Percentiles rank a stretch among this genome's conserved stretches.
phyloP scores from a whole-genome alignment of 2,113 vertebrate genomes.

The Panurus biarmicus region DNA sequence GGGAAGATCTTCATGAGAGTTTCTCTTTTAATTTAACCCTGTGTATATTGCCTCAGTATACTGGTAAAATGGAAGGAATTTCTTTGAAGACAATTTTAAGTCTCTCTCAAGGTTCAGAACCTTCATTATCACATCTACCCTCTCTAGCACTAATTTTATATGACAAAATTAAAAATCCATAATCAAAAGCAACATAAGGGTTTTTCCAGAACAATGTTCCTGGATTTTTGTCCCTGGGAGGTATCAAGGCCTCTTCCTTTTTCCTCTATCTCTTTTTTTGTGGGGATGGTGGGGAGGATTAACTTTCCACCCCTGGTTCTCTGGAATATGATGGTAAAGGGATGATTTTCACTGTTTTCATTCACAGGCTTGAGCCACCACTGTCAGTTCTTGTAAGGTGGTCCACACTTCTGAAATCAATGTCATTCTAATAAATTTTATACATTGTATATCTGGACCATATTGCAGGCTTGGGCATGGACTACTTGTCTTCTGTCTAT shows the following conservation, averaged over 20 bases:
- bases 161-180: not conserved
- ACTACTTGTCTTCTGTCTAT: not conserved
- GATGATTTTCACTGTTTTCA: not conserved
- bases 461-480: not conserved
- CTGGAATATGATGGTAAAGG: not conserved
- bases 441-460: not conserved
- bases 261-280: not conserved
- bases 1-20: not conserved
- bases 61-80: not conserved
- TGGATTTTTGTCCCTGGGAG: not conserved
- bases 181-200: not conserved
- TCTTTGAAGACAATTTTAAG: not conserved
- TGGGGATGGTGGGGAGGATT: not conserved
- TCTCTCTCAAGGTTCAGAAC: not conserved
- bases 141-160: not conserved
- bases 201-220: not conserved
- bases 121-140: not conserved
- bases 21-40: not conserved
- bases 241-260: not conserved
- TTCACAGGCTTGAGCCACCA: not conserved
- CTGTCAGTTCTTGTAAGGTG: not conserved
- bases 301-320: not conserved
- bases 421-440: not conserved
- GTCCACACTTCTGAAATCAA: fast-evolving
- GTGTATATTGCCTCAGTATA: not conserved